A percentile compares a stretch with the other conserved stretches of the same genome.
These are phyloP conservation scores for Dysmachus trigonus DNA, from an alignment of 2,888 invertebrate species.

Conservation along the genomic window DNA sequence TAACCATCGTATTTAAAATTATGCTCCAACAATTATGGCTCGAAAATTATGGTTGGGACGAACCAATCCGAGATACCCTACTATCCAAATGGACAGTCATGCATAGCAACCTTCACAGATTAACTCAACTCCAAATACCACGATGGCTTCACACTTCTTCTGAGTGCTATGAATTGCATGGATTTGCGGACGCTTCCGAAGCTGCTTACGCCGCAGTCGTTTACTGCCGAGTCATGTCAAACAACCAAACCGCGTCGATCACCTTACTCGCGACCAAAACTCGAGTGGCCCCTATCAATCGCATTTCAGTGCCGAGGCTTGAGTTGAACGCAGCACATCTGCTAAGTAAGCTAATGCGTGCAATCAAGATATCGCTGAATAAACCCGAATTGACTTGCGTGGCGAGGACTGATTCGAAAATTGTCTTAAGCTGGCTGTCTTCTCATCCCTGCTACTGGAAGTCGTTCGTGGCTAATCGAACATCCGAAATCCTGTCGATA, in stretches of 20 bases:
- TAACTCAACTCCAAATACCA: neutral
- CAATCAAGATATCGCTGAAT: neutral
- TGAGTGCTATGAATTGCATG: neutral
- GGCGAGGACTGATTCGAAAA: conserved; percentile 2
- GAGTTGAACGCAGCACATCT: neutral
- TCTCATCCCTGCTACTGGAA: neutral
- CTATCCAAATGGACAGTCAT: neutral
- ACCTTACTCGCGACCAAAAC: neutral
- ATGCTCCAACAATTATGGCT: conserved; percentile 1
- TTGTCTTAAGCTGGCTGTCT: neutral
- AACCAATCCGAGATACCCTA: neutral
- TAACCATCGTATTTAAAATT: neutral
- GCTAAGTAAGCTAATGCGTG: neutral
- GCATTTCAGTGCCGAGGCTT: neutral
- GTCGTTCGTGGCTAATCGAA: neutral
- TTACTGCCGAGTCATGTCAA: neutral
- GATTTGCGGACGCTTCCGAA: neutral
- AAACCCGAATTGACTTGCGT: neutral
- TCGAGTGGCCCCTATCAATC: neutral
- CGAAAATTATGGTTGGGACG: neutral
- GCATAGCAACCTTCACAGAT: neutral
- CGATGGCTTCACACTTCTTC: neutral
- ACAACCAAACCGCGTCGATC: neutral
- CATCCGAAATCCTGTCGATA: neutral
- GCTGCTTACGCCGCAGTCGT: neutral